phyloP scores from a whole-genome alignment of 2,888 invertebrate species.

The Netelia fuscicornis region DNA sequence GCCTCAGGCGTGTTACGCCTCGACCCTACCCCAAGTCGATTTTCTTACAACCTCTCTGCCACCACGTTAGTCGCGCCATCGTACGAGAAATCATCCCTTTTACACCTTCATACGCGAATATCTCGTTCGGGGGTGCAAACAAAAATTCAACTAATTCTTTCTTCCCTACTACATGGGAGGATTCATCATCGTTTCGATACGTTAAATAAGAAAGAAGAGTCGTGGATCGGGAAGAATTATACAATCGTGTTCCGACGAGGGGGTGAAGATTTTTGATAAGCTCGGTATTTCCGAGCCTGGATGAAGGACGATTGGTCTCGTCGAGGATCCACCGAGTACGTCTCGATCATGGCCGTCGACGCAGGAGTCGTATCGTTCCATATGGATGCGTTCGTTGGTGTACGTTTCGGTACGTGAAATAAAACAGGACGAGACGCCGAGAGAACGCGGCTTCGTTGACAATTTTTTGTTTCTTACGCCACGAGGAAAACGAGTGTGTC shows the following conservation, averaged over 20 bases:
- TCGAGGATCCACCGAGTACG: slow-evolving; percentile 1
- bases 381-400: slow-evolving; percentile 44
- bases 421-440: too few species aligned
- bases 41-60: background rate
- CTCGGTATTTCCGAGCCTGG: slow-evolving; percentile 47
- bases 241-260: background rate
- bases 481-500: too few species aligned
- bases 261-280: background rate
- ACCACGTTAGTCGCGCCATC: background rate
- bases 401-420: slow-evolving; percentile 4
- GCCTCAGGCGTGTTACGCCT: slow-evolving; percentile 16
- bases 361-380: slow-evolving; percentile 32
- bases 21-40: background rate
- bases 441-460: too few species aligned
- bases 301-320: slow-evolving; percentile 40
- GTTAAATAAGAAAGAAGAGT: background rate
- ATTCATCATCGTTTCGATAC: too few species aligned
- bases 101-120: too few species aligned
- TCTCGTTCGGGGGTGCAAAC: too few species aligned
- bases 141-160: too few species aligned
- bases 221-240: background rate
- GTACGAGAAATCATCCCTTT: background rate
- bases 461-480: too few species aligned
- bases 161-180: too few species aligned
- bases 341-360: slow-evolving; percentile 43